Percentiles rank a stretch among this genome's conserved stretches.
Conservation (phyloP, 2,113 vertebrate species). For the Microcebus jonahi region DNA sequence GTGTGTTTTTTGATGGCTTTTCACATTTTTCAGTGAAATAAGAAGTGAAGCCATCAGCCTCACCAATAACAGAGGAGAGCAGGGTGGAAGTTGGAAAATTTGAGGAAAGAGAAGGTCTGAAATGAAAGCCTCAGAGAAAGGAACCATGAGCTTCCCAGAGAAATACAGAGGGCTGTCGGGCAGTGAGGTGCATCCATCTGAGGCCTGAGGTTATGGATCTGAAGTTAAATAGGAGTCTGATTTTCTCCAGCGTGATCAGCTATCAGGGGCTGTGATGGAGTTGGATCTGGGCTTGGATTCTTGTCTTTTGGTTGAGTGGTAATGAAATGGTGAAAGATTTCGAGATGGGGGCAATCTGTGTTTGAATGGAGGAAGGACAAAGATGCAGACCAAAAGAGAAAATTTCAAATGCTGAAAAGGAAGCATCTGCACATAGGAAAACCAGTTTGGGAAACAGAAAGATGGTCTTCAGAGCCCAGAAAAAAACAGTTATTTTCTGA, state of each 20-base stretch:
- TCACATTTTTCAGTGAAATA: slow-evolving; percentile 8
- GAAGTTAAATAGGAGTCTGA: neutral
- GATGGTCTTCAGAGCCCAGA: neutral
- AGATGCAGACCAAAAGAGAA: neutral
- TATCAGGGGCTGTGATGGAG: neutral
- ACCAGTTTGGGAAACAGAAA: neutral
- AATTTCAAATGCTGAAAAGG: neutral
- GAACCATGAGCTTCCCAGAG: neutral
- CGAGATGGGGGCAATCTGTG: neutral
- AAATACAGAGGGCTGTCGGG: neutral
- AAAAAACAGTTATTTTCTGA: slow-evolving; percentile 13
- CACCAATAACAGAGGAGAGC: neutral
- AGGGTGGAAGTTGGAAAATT: neutral
- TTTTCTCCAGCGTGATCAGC: neutral
- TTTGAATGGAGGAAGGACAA: neutral
- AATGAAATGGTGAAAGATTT: neutral
- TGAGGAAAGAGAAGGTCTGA: neutral
- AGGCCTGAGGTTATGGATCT: neutral
- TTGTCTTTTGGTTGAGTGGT: neutral
- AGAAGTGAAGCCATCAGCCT: neutral
- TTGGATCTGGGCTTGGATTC: neutral
- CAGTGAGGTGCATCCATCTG: neutral
- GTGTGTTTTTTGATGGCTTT: neutral
- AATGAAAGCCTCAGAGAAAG: neutral
- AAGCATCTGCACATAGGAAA: neutral